A percentile compares a stretch with the other conserved stretches of the same genome.
Evolutionary conservation across 2,888 invertebrate genomes (phyloP).

Genomic region (Selenia dentaria): DNA sequence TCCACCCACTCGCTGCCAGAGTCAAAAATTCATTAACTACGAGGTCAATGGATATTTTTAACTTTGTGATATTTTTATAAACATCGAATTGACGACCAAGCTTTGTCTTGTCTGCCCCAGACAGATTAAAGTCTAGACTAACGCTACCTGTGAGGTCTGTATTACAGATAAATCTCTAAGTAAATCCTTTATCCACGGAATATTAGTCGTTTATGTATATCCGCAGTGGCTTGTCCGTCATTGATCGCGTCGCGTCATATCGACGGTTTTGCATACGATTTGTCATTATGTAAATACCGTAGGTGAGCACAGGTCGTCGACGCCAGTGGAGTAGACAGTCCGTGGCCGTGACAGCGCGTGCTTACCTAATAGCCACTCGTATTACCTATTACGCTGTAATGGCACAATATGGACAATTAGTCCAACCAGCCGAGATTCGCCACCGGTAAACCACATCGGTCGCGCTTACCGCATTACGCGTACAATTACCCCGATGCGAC

Average conservation of each 20-base stretch:
- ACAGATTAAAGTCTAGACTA: conserved; percentile 2
- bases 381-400: conserved; percentile 50
- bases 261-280: conserved; percentile 23
- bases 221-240: conserved; percentile 10
- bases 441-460: conserved; percentile 50
- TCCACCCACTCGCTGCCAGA: background rate
- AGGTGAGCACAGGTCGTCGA: conserved; percentile 27
- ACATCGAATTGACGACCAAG: no score
- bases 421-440: conserved; percentile 54
- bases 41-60: no score
- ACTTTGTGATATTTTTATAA: no score
- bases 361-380: conserved; percentile 13
- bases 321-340: conserved; percentile 7
- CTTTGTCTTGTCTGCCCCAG: background rate
- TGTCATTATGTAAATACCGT: conserved; percentile 27
- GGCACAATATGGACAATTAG: conserved; percentile 64
- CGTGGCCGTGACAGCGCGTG: conserved; percentile 1
- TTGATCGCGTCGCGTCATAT: conserved; percentile 18
- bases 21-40: no score
- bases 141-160: background rate
- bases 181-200: conserved; percentile 6
- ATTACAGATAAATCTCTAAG: conserved; percentile 8
- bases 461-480: conserved; percentile 57
- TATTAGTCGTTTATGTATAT: conserved; percentile 16
- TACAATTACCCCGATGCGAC: conserved; percentile 47